phyloP scores from a whole-genome alignment of 2,888 invertebrate genomes.

The Xanthia icteritia region DNA sequence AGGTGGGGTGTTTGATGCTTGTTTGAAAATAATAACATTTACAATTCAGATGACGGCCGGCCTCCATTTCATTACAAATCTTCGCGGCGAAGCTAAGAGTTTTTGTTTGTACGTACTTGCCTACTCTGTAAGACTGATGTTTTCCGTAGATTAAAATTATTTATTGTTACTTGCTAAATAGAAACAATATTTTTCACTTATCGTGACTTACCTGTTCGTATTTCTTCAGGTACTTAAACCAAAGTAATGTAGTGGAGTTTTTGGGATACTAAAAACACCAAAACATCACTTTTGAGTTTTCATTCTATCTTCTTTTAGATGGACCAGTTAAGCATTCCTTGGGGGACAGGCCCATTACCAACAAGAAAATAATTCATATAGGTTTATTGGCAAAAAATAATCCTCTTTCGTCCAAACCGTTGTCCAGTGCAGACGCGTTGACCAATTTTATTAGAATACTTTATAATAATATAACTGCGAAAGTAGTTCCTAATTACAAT shows the following conservation, averaged over 20 bases:
- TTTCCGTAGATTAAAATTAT: constrained; percentile 1
- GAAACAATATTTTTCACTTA: background rate
- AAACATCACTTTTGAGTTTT: no score
- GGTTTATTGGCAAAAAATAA: no score
- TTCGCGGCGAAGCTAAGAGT: constrained; percentile 17
- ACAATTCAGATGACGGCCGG: constrained; percentile 76
- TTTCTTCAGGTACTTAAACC: background rate
- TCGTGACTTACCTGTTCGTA: background rate
- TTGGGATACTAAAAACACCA: no score
- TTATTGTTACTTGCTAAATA: background rate
- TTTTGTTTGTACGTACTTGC: constrained; percentile 16
- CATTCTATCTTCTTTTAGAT: background rate
- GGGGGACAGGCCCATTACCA: no score
- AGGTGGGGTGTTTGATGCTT: constrained; percentile 30
- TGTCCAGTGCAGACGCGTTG: no score
- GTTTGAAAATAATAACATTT: constrained; percentile 77
- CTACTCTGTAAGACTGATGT: background rate
- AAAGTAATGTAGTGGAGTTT: no score
- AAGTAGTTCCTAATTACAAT: no score
- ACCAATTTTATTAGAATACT: no score
- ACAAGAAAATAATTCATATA: no score
- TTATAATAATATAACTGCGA: no score
- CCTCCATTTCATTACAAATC: constrained; percentile 75
- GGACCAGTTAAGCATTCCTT: background rate
- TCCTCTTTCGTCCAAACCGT: no score